Conservation (phyloP, 2,113 vertebrate species). For the Passer domesticus region DNA sequence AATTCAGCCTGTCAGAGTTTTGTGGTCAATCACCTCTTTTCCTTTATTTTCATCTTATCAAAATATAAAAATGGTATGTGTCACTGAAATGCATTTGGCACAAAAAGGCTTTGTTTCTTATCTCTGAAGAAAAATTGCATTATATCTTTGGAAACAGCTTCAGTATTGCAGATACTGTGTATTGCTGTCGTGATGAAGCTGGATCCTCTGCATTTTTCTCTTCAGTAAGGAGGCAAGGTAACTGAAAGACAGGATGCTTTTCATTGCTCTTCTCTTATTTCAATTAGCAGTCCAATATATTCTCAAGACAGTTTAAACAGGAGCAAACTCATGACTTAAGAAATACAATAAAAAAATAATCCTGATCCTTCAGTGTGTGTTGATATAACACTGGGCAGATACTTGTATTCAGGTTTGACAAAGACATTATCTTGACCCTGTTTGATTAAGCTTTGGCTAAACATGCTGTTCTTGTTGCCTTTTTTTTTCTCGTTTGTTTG, state of each 20-base stretch:
- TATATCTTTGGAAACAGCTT: background rate
- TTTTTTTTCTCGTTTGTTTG: background rate
- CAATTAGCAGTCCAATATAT: background rate
- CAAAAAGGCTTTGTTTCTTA: background rate
- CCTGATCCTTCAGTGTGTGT: background rate
- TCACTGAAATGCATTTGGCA: background rate
- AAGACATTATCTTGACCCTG: background rate
- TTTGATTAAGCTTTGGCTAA: slow-evolving; percentile 5
- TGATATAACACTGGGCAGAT: background rate
- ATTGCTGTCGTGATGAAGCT: background rate
- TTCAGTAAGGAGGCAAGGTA: background rate
- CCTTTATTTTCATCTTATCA: background rate
- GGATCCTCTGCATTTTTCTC: background rate
- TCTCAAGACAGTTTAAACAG: background rate
- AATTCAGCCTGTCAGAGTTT: background rate
- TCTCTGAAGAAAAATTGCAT: background rate
- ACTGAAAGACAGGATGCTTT: background rate
- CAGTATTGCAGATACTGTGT: background rate
- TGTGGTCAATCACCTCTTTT: background rate
- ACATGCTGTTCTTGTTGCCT: background rate
- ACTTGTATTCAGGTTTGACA: background rate
- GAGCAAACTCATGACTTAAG: background rate
- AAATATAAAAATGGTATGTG: background rate
- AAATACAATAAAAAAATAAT: background rate
- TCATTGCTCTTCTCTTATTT: background rate